Evolutionary conservation across 1,140 invertebrate genomes (phyloP).

Genomic region (Brachionus plicatilis): DNA sequence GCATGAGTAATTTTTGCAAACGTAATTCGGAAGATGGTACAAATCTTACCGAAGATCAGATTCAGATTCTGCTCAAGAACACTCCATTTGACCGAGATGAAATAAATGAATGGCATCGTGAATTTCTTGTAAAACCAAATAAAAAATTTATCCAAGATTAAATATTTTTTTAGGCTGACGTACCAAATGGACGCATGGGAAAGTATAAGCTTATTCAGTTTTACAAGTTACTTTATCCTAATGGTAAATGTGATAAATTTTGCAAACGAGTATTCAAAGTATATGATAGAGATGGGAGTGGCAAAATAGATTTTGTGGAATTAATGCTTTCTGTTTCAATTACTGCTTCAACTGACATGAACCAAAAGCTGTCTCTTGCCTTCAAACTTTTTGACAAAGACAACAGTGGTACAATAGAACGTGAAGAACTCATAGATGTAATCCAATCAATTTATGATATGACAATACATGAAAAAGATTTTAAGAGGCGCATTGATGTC

Average conservation of each 20-base stretch:
- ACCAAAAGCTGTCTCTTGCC: conserved; percentile 5
- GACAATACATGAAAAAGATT: neutral
- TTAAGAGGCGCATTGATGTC: neutral
- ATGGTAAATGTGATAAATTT: neutral
- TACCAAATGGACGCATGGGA: neutral
- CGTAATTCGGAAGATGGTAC: neutral
- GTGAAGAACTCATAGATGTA: neutral
- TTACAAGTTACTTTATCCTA: conserved; percentile 9
- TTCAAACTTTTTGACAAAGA: conserved; percentile 34
- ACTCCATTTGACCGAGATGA: conserved; percentile 54
- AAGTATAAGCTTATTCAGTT: conserved; percentile 35
- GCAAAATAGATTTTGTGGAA: conserved; percentile 35
- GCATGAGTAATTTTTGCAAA: neutral
- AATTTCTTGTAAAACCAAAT: conserved; percentile 52
- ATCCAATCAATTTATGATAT: conserved; percentile 25
- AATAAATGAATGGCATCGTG: conserved; percentile 56
- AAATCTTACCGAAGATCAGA: conserved; percentile 47
- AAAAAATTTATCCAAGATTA: neutral
- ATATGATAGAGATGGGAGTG: conserved; percentile 25
- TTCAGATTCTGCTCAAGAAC: conserved; percentile 52
- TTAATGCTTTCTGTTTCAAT: conserved; percentile 12
- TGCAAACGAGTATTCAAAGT: conserved; percentile 11
- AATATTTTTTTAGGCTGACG: neutral
- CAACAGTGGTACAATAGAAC: conserved; percentile 3
- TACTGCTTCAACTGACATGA: neutral